Conservation (phyloP, 1,140 invertebrate genomes). For the Neotoxoptera formosana region DNA sequence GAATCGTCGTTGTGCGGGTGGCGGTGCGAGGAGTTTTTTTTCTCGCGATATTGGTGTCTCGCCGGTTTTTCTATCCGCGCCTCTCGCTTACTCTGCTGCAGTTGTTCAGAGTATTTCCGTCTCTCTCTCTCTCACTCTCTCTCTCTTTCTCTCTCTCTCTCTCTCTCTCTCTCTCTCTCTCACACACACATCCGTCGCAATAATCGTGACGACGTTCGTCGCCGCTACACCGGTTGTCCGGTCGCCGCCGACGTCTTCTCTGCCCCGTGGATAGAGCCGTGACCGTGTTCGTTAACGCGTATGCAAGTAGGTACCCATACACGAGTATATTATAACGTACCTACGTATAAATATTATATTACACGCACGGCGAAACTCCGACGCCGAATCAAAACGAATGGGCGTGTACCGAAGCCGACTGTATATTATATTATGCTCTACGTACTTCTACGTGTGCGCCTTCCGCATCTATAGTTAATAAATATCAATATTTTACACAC, state of each 20-base stretch:
- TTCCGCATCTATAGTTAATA: neutral
- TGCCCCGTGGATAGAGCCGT: neutral
- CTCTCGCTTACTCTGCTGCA: neutral
- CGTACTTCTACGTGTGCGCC: neutral
- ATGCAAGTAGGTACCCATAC: neutral
- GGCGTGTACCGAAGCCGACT: conserved; percentile 39
- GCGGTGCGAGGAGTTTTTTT: neutral
- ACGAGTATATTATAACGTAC: neutral
- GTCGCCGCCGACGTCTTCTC: neutral
- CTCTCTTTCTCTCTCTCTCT: neutral
- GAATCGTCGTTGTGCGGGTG: neutral
- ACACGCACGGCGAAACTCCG: neutral
- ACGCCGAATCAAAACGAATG: conserved; percentile 53
- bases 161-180: neutral
- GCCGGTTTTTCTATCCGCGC: neutral
- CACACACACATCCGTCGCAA: too few relatives aligned
- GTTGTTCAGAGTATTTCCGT: neutral
- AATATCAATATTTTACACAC: conserved; percentile 29
- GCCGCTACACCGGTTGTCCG: neutral
- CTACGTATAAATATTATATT: neutral
- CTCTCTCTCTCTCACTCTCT: neutral
- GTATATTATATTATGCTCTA: neutral
- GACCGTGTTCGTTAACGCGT: neutral
- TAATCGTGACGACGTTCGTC: neutral
- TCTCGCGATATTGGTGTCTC: neutral